These are phyloP conservation scores for Ophioninae sp. DNA, from an alignment of 2,888 invertebrate genomes.

Conservation along the genomic window DNA sequence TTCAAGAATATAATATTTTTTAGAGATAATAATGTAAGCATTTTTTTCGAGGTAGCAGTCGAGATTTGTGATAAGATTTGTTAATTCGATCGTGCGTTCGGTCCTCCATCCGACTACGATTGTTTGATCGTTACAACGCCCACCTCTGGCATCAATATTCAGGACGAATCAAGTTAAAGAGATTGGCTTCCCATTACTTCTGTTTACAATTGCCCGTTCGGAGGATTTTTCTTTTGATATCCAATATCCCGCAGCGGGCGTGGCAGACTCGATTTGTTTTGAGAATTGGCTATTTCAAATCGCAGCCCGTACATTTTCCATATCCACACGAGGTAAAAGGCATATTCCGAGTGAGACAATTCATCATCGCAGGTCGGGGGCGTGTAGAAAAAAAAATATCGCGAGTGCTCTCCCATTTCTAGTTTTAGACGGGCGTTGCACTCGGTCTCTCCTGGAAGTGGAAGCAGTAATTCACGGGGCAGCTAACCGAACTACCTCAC, in stretches of 20 bases:
- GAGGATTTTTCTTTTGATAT: background rate
- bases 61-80: too few species aligned
- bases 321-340: constrained; percentile 14
- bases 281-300: constrained; percentile 10
- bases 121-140: background rate
- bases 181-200: background rate
- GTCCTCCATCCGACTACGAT: background rate
- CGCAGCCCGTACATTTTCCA: constrained; percentile 19
- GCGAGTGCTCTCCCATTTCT: constrained; percentile 37
- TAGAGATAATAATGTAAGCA: too few species aligned
- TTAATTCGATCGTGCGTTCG: too few species aligned
- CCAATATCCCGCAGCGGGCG: constrained; percentile 9
- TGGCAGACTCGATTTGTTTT: constrained; percentile 15
- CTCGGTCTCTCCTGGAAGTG: constrained; percentile 40
- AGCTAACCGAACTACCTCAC: constrained; percentile 47
- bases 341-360: constrained; percentile 30
- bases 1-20: too few species aligned
- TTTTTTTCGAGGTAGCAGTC: too few species aligned
- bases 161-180: background rate
- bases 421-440: constrained; percentile 32
- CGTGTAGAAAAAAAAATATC: constrained; percentile 34
- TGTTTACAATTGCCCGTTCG: background rate
- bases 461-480: constrained; percentile 51
- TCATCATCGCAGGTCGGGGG: constrained; percentile 32
- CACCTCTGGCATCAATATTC: background rate